These are phyloP conservation scores for Meteorus colon DNA, from an alignment of 2,888 invertebrate species.

Conservation along the genomic window DNA sequence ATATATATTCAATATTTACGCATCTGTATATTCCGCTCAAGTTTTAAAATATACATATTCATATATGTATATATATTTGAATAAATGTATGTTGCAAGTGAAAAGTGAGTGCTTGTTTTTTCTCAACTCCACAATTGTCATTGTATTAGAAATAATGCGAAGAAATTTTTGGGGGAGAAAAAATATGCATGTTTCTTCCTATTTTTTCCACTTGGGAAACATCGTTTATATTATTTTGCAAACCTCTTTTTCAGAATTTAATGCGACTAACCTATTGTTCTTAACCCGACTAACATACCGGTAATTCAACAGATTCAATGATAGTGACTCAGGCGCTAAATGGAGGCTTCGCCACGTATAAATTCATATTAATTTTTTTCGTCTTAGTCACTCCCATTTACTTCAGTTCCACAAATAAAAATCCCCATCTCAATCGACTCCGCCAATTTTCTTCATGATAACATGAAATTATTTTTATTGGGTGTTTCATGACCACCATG, in stretches of 20 bases:
- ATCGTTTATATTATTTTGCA: slow-evolving; percentile 29
- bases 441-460: background rate
- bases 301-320: slow-evolving; percentile 45
- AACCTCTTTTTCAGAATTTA: slow-evolving; percentile 44
- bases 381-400: slow-evolving; percentile 10
- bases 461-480: too few relatives aligned
- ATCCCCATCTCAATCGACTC: background rate
- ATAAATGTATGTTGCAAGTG: slow-evolving; percentile 23
- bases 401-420: background rate
- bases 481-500: background rate
- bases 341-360: slow-evolving; percentile 34
- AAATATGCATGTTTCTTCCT: background rate
- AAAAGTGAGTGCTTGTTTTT: slow-evolving; percentile 30
- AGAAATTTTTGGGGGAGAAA: background rate
- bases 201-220: background rate
- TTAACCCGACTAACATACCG: slow-evolving; percentile 51
- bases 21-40: slow-evolving; percentile 36
- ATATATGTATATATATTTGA: slow-evolving; percentile 6
- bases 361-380: slow-evolving; percentile 24
- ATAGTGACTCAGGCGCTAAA: slow-evolving; percentile 37
- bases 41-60: too few relatives aligned
- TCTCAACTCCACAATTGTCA: slow-evolving; percentile 43
- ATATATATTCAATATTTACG: slow-evolving; percentile 42
- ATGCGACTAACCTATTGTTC: slow-evolving; percentile 53
- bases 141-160: slow-evolving; percentile 46